Base-by-base conservation (phyloP, 2,797 vertebrate species). In the Hippopotamyrus pictus region DNA sequence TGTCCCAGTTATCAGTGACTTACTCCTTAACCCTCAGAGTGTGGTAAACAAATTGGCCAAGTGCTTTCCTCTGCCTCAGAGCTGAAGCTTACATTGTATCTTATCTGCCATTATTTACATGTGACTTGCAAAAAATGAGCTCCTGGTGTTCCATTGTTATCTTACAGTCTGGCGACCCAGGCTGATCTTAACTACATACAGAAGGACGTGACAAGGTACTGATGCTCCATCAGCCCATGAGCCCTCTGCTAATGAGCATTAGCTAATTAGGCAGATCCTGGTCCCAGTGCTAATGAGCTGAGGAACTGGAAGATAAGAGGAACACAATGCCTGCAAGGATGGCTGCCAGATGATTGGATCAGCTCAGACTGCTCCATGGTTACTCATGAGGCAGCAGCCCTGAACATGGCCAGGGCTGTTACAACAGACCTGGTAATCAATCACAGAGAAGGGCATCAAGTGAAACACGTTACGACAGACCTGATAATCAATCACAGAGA, bases 201-300 rank as follows among this genome's bases (percentile, higher is more conserved):
- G 73, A 79, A 8, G 73, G 41, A 79, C 14, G 41, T 44, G 73
- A 79, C 37, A 79, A 44, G 17, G 41, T 44, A 79, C 73, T 79
- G 73, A 79, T 79, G 73, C 73, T 79, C 37, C 19, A 79, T 79
- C 73, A 79, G 5, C 73, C 73, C 65, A 14, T 44, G 37, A 79
- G 73, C 73, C 17, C 17, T 79, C 37, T 44, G 2, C 73, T 79
- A 79, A 79, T 79, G 41, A 79, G 41, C 33, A 79, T 79, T 79
- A 79, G 41, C 73, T 79, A 79, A 79, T 79, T 79, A 44, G 7
- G 73, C 73, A 41, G 73, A 79, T 17, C 73, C 17, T 79, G 37
- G 73, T 79, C 73, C 73, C 73, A 79, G 37, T 79, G 73, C 73
- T 79, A 79, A 79, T 79, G 73, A 79, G 73, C 37, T 79, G 37